Percentiles rank a stretch among this genome's conserved stretches.
phyloP scores from a whole-genome alignment of 2,113 vertebrate genomes.

The Cepphus grylle region DNA sequence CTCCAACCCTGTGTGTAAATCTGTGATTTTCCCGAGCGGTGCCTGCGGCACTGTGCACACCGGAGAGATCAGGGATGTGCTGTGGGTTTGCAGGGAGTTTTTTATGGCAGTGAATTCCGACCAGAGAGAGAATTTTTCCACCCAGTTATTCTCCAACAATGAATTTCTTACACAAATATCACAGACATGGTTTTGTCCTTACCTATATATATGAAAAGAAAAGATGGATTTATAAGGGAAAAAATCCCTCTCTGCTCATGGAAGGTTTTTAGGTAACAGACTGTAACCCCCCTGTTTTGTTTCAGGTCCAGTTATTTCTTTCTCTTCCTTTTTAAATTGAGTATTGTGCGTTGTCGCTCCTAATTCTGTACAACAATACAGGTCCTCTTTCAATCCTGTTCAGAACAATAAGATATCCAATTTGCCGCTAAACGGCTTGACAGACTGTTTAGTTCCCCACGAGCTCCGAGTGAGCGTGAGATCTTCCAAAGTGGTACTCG shows the following conservation, averaged over 20 bases:
- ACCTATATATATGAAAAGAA: not conserved
- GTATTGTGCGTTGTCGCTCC: constrained; percentile 34
- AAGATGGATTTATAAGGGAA: not conserved
- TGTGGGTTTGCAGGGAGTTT: not conserved
- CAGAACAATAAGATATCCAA: constrained; percentile 44
- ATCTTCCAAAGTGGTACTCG: not conserved
- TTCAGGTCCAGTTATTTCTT: not conserved
- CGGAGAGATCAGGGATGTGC: not conserved
- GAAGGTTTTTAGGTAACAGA: not conserved
- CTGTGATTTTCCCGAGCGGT: not conserved
- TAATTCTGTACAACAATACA: constrained; percentile 37
- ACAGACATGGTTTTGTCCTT: not conserved
- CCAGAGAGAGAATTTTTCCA: not conserved
- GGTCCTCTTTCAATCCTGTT: constrained; percentile 33
- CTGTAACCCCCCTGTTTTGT: not conserved
- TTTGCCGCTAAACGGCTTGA: constrained; percentile 46
- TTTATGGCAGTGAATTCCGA: not conserved
- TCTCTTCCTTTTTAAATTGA: not conserved
- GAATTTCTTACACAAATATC: not conserved
- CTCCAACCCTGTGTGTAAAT: not conserved
- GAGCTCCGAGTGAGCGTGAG: not conserved
- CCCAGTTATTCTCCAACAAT: not conserved
- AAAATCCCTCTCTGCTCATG: not conserved
- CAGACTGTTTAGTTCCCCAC: constrained; percentile 30
- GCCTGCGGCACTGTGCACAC: fast-evolving